A percentile compares a stretch with the other conserved stretches of the same genome.
phyloP scores from a whole-genome alignment of 92 coral and sea anemone species.

The Actinostola sp. region DNA sequence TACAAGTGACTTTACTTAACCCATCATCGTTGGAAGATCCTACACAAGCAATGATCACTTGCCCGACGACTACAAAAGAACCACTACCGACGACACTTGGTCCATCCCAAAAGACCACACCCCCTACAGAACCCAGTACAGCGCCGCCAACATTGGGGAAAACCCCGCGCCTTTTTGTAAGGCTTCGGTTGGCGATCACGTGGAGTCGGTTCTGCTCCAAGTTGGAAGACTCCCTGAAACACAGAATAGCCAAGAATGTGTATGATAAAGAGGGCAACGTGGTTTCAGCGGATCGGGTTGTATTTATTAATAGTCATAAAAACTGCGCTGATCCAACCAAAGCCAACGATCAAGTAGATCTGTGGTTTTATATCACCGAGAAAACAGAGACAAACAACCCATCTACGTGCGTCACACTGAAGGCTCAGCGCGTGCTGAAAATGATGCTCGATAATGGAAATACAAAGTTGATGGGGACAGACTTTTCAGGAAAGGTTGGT shows the following conservation, averaged over 20 bases:
- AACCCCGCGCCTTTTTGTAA: slow-evolving; percentile 57
- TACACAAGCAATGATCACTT: not conserved
- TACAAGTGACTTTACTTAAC: slow-evolving; percentile 19
- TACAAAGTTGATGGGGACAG: slow-evolving; percentile 74
- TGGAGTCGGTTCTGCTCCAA: slow-evolving; percentile 89
- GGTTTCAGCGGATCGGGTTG: slow-evolving; percentile 64
- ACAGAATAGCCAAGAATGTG: slow-evolving; percentile 71
- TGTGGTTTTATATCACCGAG: slow-evolving; percentile 74
- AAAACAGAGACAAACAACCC: slow-evolving; percentile 48
- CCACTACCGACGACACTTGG: slow-evolving; percentile 10
- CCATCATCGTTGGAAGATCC: slow-evolving; percentile 17
- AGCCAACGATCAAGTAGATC: slow-evolving; percentile 62
- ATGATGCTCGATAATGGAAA: slow-evolving; percentile 72
- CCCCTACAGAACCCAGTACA: slow-evolving; percentile 29
- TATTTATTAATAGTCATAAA: slow-evolving; percentile 63
- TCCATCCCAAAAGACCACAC: not conserved
- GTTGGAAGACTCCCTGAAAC: slow-evolving; percentile 57
- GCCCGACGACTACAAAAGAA: slow-evolving; percentile 24
- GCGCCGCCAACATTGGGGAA: slow-evolving; percentile 17
- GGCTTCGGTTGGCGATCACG: slow-evolving; percentile 72
- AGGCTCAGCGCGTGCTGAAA: slow-evolving; percentile 63
- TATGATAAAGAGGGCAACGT: slow-evolving; percentile 59
- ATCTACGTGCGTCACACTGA: slow-evolving; percentile 62
- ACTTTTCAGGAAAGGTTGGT: slow-evolving; percentile 81
- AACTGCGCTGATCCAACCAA: slow-evolving; percentile 72